Evolutionary conservation across 2,888 invertebrate species (phyloP), one percentile per base, ranked within the genome.

Genomic region (Melanostoma mellinum): DNA sequence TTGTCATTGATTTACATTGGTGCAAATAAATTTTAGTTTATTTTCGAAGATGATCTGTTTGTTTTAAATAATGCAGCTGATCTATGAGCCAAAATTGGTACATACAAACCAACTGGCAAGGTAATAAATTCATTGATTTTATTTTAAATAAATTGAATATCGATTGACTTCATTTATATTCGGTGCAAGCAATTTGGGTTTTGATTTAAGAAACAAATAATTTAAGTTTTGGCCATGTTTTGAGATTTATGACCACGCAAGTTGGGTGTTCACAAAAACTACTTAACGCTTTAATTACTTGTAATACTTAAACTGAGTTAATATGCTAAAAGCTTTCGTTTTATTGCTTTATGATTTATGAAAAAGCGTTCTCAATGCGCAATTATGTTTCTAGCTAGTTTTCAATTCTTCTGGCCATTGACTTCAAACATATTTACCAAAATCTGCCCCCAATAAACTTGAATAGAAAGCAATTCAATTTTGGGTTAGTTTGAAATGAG

Each of bases 61-160:
- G 20, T 20, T 20, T 20, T 20, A 20, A 20, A 20, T 20, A 20
- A 20, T 20, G 20, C 20, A 20, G 20, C 1, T 20, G 20, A 20
- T 20, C 20, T 20, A 1, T 20, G 20, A 20, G 20, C 20, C 20
- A 20, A 20, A 20, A 20, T 32, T 32, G 48, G 20, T 38, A 38
- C 36, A 50, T 38, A 38, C 36, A 50, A 6, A 63, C 48, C 50
- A 63, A 63, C 50, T 58, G 60, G 50, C 38, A 50, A 3, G 9
- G 58, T 35, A 40, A 6, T 32, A 35, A 9, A 69, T 61, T 20
- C 48, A 50, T 52, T 46, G 44, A 68, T 60, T 68, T 72, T n/a
- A 36, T 38, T 71, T 58, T 30, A 46, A 50, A 77, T 71, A 50
- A 63, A 71, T 77, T 20, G 50, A 48, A 63, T 55, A 76, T 44